A percentile compares a stretch with the other conserved stretches of the same genome.
phyloP scores from a whole-genome alignment of 2,888 invertebrate genomes.

The Ormia ochracea region DNA sequence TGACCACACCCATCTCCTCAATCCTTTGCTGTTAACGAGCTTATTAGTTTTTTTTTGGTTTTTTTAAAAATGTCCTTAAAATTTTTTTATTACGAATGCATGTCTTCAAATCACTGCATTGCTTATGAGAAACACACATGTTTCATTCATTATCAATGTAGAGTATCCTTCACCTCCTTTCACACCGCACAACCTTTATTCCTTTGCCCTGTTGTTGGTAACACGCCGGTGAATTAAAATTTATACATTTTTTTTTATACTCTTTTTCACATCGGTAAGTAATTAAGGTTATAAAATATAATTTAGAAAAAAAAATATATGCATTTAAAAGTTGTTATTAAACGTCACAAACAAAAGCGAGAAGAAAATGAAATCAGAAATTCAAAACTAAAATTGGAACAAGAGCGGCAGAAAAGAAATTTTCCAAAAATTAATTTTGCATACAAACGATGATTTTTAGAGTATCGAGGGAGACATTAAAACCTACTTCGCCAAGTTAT shows the following conservation, averaged over 20 bases:
- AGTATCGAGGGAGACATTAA: not conserved
- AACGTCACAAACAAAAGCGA: too few relatives aligned
- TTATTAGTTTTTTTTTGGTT: too few relatives aligned
- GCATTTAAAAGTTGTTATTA: conserved; percentile 9
- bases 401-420: not conserved
- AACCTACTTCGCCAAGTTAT: not conserved
- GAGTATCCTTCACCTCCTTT: conserved; percentile 25
- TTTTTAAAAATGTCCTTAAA: too few relatives aligned
- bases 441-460: conserved; percentile 10
- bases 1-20: too few relatives aligned
- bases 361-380: too few relatives aligned
- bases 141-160: conserved; percentile 21
- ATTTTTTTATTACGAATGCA: too few relatives aligned
- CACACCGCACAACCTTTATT: not conserved
- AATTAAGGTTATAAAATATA: conserved; percentile 40
- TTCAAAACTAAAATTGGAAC: not conserved
- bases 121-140: not conserved
- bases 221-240: not conserved
- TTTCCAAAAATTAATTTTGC: conserved; percentile 21
- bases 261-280: conserved; percentile 3
- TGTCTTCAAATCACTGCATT: not conserved
- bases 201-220: not conserved
- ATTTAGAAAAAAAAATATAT: conserved; percentile 1
- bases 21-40: too few relatives aligned
- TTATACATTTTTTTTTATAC: not conserved